Conservation (phyloP, 2,888 invertebrate genomes). For the Mythimna lalbum region DNA sequence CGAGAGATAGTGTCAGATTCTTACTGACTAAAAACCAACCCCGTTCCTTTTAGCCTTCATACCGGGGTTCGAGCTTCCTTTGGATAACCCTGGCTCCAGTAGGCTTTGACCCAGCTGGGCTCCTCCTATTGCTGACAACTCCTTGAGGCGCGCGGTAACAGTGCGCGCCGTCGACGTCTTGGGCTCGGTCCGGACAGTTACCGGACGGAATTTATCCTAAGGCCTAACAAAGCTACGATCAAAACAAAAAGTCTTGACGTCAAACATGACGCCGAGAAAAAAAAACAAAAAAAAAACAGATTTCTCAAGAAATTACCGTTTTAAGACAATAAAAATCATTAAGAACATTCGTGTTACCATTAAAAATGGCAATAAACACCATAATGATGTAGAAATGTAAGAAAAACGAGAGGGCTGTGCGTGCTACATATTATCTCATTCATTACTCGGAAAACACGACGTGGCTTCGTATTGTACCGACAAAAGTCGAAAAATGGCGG, state of each 20-base stretch:
- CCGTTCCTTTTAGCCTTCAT: too few relatives aligned
- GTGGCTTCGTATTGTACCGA: conserved; percentile 74
- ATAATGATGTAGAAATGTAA: conserved; percentile 77
- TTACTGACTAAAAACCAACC: too few relatives aligned
- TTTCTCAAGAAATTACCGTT: conserved; percentile 71
- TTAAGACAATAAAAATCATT: conserved; percentile 77
- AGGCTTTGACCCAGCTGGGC: too few relatives aligned
- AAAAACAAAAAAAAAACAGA: conserved; percentile 19
- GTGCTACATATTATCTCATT: conserved; percentile 82
- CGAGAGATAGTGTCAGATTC: too few relatives aligned
- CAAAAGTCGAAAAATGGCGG: conserved; percentile 84
- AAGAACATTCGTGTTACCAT: conserved; percentile 78
- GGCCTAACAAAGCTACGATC: background rate
- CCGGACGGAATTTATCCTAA: too few relatives aligned
- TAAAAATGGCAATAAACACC: conserved; percentile 80
- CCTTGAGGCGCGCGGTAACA: too few relatives aligned
- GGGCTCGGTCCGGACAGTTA: too few relatives aligned
- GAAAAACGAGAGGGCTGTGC: conserved; percentile 74
- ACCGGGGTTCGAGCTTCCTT: too few relatives aligned
- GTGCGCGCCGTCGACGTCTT: too few relatives aligned
- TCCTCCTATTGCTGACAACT: too few relatives aligned
- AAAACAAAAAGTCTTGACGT: conserved; percentile 1
- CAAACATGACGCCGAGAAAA: background rate
- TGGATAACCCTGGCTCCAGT: too few relatives aligned
- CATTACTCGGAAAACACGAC: conserved; percentile 85